These are phyloP conservation scores for Erebia ligea DNA, from an alignment of 2,888 invertebrate genomes.

Conservation along the genomic window DNA sequence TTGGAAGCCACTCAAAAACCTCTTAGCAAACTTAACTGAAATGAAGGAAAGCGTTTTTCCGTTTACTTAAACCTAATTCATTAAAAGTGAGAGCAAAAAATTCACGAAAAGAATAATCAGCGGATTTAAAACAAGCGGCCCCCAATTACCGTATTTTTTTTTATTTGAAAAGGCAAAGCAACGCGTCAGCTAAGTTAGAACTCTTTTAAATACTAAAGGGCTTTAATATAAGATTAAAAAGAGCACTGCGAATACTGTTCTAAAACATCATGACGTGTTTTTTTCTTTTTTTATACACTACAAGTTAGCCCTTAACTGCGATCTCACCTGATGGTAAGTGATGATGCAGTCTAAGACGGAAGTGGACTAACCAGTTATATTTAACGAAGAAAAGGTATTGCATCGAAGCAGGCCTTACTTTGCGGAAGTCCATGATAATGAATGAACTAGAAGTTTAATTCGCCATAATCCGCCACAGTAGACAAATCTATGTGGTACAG, in stretches of 20 bases:
- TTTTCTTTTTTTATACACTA: too few species aligned
- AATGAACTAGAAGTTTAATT: too few species aligned
- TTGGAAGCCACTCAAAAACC: not conserved
- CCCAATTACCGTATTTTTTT: constrained; percentile 14
- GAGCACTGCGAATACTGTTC: not conserved
- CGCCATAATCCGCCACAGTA: too few species aligned
- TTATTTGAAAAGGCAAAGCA: constrained; percentile 5
- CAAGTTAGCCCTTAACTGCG: too few species aligned
- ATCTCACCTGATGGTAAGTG: too few species aligned
- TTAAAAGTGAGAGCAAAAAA: constrained; percentile 13
- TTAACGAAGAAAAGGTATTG: too few species aligned
- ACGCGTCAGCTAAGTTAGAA: constrained; percentile 3
- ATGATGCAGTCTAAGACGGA: too few species aligned
- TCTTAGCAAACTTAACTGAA: not conserved
- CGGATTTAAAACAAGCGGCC: constrained; percentile 1
- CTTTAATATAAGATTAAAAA: not conserved
- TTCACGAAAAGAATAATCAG: constrained; percentile 12
- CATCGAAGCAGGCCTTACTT: too few species aligned
- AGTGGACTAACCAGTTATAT: too few species aligned
- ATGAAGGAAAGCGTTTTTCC: constrained; percentile 3
- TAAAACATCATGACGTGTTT: not conserved
- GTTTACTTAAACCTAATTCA: constrained; percentile 24
- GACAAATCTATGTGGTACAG: too few species aligned
- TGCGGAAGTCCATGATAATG: too few species aligned
- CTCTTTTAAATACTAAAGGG: constrained; percentile 4